Percentiles rank a stretch among this genome's conserved stretches.
Evolutionary conservation across 2,888 invertebrate genomes (phyloP).

Genomic region (Ashinkailepas kermadecensis): DNA sequence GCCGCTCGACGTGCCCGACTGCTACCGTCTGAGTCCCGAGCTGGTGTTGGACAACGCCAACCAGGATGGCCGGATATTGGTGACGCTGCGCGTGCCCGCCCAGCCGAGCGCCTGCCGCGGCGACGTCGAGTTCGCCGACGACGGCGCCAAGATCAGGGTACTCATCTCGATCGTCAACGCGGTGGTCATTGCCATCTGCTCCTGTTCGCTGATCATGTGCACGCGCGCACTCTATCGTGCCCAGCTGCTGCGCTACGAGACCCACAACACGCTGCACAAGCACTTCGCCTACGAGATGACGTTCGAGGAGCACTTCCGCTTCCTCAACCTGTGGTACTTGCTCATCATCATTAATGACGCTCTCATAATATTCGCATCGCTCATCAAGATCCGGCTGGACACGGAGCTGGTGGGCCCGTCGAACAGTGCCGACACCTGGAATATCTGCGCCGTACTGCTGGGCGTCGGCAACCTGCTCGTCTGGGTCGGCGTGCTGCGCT

Average conservation of each 20-base stretch:
- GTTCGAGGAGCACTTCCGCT: slow-evolving; percentile 72
- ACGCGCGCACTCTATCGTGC: slow-evolving; percentile 83
- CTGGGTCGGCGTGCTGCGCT: slow-evolving; percentile 94
- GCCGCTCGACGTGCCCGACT: slow-evolving; percentile 81
- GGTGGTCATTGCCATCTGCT: slow-evolving; percentile 69
- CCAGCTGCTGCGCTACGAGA: slow-evolving; percentile 57
- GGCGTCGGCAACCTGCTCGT: slow-evolving; percentile 91
- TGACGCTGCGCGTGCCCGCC: slow-evolving; percentile 68
- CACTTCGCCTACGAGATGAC: slow-evolving; percentile 61
- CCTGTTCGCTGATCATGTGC: slow-evolving; percentile 73
- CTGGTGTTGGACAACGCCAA: slow-evolving; percentile 81
- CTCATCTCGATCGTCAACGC: slow-evolving; percentile 59
- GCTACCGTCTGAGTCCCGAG: slow-evolving; percentile 73
- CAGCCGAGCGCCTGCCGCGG: slow-evolving; percentile 69
- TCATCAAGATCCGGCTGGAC: slow-evolving; percentile 55
- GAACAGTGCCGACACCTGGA: neutral
- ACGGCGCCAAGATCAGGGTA: neutral
- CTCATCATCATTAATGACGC: slow-evolving; percentile 94
- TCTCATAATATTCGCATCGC: slow-evolving; percentile 88
- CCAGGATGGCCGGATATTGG: slow-evolving; percentile 86
- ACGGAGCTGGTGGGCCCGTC: neutral
- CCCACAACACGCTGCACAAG: slow-evolving; percentile 7
- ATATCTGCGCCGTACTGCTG: slow-evolving; percentile 55
- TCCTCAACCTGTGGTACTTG: slow-evolving; percentile 92
- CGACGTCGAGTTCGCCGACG: neutral